A percentile compares a stretch with the other conserved stretches of the same genome.
Conservation (phyloP, 2,888 invertebrate species). For the Atherix ibis region DNA sequence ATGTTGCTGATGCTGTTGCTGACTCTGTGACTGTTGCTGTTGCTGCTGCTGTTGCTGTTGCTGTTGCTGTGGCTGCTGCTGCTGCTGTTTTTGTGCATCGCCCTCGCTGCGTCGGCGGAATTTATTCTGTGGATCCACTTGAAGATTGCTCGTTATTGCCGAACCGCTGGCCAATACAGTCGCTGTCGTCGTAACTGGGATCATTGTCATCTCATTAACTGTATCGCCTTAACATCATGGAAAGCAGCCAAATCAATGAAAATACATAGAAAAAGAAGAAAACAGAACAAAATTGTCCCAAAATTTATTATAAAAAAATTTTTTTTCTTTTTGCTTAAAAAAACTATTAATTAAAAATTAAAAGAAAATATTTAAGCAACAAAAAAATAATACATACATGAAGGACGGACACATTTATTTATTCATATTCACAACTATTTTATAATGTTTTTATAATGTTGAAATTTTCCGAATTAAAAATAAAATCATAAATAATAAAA, state of each 20-base stretch:
- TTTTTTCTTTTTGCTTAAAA: no score
- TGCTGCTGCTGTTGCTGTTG: conserved; percentile 8
- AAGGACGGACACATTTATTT: no score
- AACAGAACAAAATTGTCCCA: no score
- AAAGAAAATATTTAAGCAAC: no score
- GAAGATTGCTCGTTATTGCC: conserved; percentile 17
- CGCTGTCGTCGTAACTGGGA: conserved; percentile 18
- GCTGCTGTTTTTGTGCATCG: conserved; percentile 32
- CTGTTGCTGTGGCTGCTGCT: conserved; percentile 18
- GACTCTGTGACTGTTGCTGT: conserved; percentile 14
- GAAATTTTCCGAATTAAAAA: not conserved
- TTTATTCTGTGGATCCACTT: conserved; percentile 23
- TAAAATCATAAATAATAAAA: conserved; percentile 7
- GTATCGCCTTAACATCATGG: conserved; percentile 22
- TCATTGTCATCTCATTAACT: conserved; percentile 21
- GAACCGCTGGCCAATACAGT: no score
- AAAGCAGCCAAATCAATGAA: no score
- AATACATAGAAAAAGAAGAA: no score
- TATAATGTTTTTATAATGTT: no score
- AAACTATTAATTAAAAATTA: no score
- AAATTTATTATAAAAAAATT: no score
- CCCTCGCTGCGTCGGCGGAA: conserved; percentile 48
- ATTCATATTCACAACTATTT: no score
- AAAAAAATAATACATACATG: no score
- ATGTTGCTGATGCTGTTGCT: conserved; percentile 14